These are phyloP conservation scores for Ips nitidus DNA, from an alignment of 1,140 invertebrate species.

Conservation along the genomic window DNA sequence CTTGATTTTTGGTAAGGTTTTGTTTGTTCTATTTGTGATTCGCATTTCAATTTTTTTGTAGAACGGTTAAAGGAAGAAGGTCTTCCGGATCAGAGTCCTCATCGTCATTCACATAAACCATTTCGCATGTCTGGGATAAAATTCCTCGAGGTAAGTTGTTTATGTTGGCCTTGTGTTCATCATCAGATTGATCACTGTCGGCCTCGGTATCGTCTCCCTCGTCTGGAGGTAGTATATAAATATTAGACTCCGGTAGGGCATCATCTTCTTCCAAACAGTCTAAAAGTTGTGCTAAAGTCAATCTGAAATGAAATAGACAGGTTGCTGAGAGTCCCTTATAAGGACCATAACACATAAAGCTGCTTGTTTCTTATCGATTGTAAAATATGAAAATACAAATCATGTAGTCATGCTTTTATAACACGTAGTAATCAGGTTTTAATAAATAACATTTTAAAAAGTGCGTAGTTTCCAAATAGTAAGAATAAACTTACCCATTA, in stretches of 20 bases:
- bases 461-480: constrained; percentile 2
- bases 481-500: constrained; percentile 22
- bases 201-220: constrained; percentile 20
- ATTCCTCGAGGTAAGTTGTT: constrained; percentile 28
- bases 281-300: constrained; percentile 26
- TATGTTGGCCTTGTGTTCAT: constrained; percentile 25
- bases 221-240: constrained; percentile 27
- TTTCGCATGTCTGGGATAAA: constrained; percentile 25
- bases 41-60: constrained; percentile 6
- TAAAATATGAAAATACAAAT: not conserved
- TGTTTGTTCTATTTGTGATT: not conserved
- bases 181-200: constrained; percentile 25
- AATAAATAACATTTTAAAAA: not conserved
- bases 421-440: not conserved
- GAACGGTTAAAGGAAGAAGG: constrained; percentile 13
- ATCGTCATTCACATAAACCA: constrained; percentile 14
- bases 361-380: not conserved
- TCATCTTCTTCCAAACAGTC: constrained; percentile 27
- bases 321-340: constrained; percentile 32
- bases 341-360: constrained; percentile 13
- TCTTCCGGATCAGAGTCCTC: constrained; percentile 14
- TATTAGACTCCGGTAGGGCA: not conserved
- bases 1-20: not conserved
- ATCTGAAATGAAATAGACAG: constrained; percentile 24
- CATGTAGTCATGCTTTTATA: not conserved